Evolutionary conservation across 2,797 vertebrate species (phyloP).

Genomic region (Amphiprion clarkii): DNA sequence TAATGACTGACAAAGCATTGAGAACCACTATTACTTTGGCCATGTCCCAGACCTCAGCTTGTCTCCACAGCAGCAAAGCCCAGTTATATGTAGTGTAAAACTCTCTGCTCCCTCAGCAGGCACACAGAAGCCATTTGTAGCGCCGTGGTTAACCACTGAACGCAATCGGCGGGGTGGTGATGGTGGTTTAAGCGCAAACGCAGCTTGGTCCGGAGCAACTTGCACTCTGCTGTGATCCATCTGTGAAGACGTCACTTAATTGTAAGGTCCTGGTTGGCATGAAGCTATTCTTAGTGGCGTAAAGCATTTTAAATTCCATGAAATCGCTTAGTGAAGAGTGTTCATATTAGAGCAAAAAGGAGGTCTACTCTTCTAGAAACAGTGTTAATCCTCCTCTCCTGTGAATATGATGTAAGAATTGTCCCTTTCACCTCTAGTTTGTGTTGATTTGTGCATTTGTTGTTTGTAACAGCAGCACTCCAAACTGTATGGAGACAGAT

Average conservation of each 20-base stretch:
- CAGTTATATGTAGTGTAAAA: conserved; percentile 74
- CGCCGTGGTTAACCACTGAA: conserved; percentile 74
- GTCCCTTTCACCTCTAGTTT: background rate
- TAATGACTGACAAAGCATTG: conserved; percentile 68
- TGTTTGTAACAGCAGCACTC: conserved; percentile 18
- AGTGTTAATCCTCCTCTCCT: conserved; percentile 40
- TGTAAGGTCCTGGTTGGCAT: conserved; percentile 26
- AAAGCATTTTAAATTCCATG: conserved; percentile 27
- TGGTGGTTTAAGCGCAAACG: conserved; percentile 56
- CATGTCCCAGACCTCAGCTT: conserved; percentile 73
- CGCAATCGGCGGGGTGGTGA: conserved; percentile 54
- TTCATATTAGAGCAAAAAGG: conserved; percentile 16
- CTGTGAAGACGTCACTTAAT: conserved; percentile 55
- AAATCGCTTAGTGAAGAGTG: conserved; percentile 19
- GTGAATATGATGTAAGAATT: conserved; percentile 14
- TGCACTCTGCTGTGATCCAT: conserved; percentile 54
- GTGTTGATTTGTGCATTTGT: background rate
- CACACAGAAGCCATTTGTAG: conserved; percentile 60
- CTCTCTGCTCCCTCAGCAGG: conserved; percentile 55
- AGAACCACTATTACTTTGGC: conserved; percentile 71
- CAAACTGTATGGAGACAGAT: conserved; percentile 2
- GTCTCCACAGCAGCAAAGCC: conserved; percentile 59
- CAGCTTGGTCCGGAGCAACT: conserved; percentile 51
- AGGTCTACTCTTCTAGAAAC: conserved; percentile 32
- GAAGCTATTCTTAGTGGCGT: conserved; percentile 25